These are phyloP conservation scores for Myotis daubentonii DNA, from an alignment of 2,797 vertebrate species.

Conservation along the genomic window DNA sequence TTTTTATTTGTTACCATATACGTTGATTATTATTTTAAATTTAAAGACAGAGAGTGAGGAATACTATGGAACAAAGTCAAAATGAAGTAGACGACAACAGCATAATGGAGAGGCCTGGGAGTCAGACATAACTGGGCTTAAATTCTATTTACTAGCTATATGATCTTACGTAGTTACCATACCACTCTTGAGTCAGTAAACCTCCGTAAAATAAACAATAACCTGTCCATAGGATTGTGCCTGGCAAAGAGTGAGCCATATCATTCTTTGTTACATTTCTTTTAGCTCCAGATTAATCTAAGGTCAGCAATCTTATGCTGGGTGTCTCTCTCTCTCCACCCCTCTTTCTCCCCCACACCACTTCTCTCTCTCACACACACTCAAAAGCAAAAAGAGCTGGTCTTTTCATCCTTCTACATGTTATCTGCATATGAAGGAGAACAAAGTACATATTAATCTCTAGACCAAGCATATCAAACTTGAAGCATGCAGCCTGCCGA, in stretches of 20 bases:
- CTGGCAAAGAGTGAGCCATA: constrained; percentile 19
- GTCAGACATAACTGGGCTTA: not conserved
- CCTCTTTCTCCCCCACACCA: too few species aligned
- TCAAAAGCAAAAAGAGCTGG: not conserved
- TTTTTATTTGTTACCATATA: not conserved
- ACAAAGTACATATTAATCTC: constrained; percentile 5
- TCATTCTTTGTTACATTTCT: constrained; percentile 30
- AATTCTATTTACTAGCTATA: constrained; percentile 47
- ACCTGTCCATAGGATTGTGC: not conserved
- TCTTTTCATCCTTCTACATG: not conserved
- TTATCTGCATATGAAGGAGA: constrained; percentile 13
- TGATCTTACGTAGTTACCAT: not conserved
- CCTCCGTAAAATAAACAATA: constrained; percentile 47
- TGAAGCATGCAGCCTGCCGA: too few species aligned
- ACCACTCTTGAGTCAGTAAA: not conserved
- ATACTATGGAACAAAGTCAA: constrained; percentile 14
- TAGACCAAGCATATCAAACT: not conserved
- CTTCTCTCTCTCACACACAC: not conserved
- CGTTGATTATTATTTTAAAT: not conserved
- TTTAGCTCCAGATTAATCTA: constrained; percentile 44
- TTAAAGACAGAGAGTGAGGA: constrained; percentile 10
- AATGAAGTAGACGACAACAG: constrained; percentile 34
- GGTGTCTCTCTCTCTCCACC: not conserved
- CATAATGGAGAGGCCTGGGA: constrained; percentile 33
- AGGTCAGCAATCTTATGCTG: not conserved